phyloP scores from a whole-genome alignment of 2,888 invertebrate genomes.

The Campopleginae sp. region DNA sequence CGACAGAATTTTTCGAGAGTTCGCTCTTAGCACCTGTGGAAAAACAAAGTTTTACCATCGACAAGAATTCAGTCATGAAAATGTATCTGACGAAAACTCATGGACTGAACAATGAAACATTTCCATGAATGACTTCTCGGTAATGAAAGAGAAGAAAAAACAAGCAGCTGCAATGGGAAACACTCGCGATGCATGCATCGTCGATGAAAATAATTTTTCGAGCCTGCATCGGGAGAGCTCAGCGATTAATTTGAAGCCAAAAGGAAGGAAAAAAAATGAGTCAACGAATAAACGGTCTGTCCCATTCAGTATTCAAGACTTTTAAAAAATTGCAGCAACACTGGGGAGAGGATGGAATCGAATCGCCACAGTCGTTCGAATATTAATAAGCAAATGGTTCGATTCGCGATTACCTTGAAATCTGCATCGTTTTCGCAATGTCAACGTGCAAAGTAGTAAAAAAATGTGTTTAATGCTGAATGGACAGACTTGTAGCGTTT shows the following conservation, averaged over 20 bases:
- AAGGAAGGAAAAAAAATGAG: conserved; percentile 51
- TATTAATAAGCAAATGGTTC: conserved; percentile 5
- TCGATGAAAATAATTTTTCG: not conserved
- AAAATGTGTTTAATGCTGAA: conserved; percentile 78
- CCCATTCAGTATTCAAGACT: conserved; percentile 81
- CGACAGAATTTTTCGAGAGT: conserved; percentile 85
- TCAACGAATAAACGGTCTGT: conserved; percentile 74
- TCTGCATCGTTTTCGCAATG: not conserved
- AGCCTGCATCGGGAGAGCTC: conserved; percentile 29
- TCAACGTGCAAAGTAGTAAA: conserved; percentile 11
- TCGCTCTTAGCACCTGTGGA: conserved; percentile 85
- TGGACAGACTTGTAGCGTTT: conserved; percentile 78
- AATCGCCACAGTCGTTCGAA: conserved; percentile 29
- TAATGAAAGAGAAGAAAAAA: conserved; percentile 3
- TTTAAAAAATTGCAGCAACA: conserved; percentile 10
- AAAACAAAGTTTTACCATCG: conserved; percentile 53
- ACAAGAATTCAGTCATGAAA: conserved; percentile 21
- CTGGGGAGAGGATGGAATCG: conserved; percentile 4
- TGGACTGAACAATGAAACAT: conserved; percentile 59
- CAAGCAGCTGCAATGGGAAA: not conserved
- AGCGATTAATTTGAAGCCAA: conserved; percentile 39
- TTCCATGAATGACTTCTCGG: conserved; percentile 71
- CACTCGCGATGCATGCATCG: not conserved
- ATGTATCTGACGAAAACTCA: conserved; percentile 33
- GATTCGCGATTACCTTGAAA: not conserved